These are phyloP conservation scores for Sphecodes monilicornis DNA, from an alignment of 2,888 invertebrate species.

Conservation along the genomic window DNA sequence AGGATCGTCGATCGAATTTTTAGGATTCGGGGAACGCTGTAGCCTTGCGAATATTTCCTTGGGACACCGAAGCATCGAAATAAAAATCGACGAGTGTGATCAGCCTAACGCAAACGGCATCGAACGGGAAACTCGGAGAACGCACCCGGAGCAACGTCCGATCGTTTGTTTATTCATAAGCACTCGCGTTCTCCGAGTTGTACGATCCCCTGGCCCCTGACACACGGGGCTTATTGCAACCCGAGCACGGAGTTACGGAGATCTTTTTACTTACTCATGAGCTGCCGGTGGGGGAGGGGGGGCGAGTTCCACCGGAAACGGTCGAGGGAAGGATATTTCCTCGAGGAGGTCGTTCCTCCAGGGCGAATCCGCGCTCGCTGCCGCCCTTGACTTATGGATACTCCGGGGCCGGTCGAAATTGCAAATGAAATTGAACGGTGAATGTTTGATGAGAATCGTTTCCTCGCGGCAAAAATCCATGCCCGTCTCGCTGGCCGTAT, in stretches of 20 bases:
- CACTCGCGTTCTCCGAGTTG: slow-evolving; percentile 22
- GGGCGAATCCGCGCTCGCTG: slow-evolving; percentile 11
- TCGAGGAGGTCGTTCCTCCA: slow-evolving; percentile 4
- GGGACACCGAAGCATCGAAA: neutral
- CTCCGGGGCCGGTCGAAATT: slow-evolving; percentile 33
- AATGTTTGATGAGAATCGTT: slow-evolving; percentile 44
- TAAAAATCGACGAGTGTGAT: neutral
- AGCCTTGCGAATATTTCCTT: neutral
- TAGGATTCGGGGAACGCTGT: neutral
- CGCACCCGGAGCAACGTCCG: slow-evolving; percentile 1
- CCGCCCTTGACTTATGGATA: slow-evolving; percentile 23
- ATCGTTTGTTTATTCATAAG: slow-evolving; percentile 47
- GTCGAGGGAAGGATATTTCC: slow-evolving; percentile 26
- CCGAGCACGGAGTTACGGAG: neutral
- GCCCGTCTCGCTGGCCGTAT: neutral
- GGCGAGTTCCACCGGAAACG: slow-evolving; percentile 6
- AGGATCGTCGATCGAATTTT: neutral
- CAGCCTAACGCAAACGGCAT: neutral
- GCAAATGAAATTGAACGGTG: slow-evolving; percentile 54
- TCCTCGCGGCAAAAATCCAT: slow-evolving; percentile 2
- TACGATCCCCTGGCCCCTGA: slow-evolving; percentile 9
- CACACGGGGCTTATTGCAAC: neutral
- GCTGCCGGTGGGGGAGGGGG: neutral
- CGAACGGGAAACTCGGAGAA: slow-evolving; percentile 11
- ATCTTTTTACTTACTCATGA: slow-evolving; percentile 41